phyloP scores from a whole-genome alignment of 2,888 invertebrate species.

The Aphidoletes aphidimyza region DNA sequence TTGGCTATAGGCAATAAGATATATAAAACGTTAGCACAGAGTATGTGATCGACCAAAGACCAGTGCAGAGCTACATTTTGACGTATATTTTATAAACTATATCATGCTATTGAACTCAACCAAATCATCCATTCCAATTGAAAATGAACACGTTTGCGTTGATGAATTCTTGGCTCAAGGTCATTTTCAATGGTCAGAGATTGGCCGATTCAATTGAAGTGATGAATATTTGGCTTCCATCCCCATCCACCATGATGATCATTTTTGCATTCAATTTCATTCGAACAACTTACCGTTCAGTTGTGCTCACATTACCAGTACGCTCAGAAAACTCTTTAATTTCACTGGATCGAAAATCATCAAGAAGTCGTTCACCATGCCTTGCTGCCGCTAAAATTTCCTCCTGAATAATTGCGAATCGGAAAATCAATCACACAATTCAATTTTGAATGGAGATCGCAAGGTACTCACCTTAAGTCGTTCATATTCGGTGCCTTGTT shows the following conservation, averaged over 20 bases:
- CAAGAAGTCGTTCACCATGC: conserved; percentile 88
- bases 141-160: background rate
- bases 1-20: background rate
- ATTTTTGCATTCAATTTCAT: background rate
- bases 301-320: conserved; percentile 88
- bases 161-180: too few species aligned
- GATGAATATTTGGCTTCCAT: background rate
- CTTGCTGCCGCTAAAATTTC: conserved; percentile 87
- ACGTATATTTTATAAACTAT: conserved; percentile 58
- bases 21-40: background rate
- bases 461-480: conserved; percentile 63
- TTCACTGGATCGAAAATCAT: conserved; percentile 74
- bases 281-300: conserved; percentile 79
- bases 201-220: background rate
- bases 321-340: conserved; percentile 74
- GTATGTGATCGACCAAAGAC: conserved; percentile 58
- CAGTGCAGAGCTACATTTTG: conserved; percentile 66
- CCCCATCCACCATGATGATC: background rate
- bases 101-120: conserved; percentile 54
- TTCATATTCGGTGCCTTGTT: conserved; percentile 79
- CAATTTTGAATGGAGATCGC: background rate
- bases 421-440: conserved; percentile 55
- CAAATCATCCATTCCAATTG: background rate
- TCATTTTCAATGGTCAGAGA: background rate
- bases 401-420: conserved; percentile 69